These are phyloP conservation scores for Leptopilina myrica DNA, from an alignment of 2,888 invertebrate genomes.

Conservation along the genomic window DNA sequence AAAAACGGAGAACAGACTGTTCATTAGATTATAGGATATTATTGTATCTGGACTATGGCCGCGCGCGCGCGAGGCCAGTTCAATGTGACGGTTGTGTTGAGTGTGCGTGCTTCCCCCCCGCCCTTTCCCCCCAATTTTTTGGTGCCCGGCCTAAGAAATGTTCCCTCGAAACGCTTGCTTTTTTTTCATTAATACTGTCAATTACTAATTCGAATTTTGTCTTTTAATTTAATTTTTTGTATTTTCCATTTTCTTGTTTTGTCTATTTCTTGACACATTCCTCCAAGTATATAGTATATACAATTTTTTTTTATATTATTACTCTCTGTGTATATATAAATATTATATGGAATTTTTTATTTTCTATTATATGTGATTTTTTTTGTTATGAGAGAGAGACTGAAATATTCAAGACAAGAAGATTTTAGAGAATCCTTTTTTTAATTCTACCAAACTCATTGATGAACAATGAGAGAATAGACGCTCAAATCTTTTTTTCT, in stretches of 20 bases:
- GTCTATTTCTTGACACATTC: constrained; percentile 31
- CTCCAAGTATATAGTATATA: not conserved
- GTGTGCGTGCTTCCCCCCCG: constrained; percentile 72
- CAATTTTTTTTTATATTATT: not conserved
- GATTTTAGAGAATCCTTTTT: not conserved
- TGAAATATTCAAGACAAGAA: constrained; percentile 22
- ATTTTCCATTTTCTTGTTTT: not conserved
- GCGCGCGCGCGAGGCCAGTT: constrained; percentile 70
- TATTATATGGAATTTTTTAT: not conserved
- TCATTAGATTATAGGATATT: constrained; percentile 71
- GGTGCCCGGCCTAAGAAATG: constrained; percentile 50
- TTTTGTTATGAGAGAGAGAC: constrained; percentile 3
- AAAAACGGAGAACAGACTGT: constrained; percentile 69
- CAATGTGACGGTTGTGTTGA: constrained; percentile 76
- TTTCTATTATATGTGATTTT: not conserved
- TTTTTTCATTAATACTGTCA: not conserved
- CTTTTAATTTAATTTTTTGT: not conserved
- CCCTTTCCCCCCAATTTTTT: constrained; percentile 64
- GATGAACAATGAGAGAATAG: not conserved
- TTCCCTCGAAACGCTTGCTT: constrained; percentile 4
- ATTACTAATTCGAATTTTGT: too few relatives aligned
- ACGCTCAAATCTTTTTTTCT: constrained; percentile 1
- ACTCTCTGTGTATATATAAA: not conserved
- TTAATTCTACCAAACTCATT: not conserved
- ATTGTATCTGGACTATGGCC: constrained; percentile 70